Percentiles rank a stretch among this genome's conserved stretches.
phyloP scores from a whole-genome alignment of 2,888 invertebrate genomes.

The Dioctria linearis region DNA sequence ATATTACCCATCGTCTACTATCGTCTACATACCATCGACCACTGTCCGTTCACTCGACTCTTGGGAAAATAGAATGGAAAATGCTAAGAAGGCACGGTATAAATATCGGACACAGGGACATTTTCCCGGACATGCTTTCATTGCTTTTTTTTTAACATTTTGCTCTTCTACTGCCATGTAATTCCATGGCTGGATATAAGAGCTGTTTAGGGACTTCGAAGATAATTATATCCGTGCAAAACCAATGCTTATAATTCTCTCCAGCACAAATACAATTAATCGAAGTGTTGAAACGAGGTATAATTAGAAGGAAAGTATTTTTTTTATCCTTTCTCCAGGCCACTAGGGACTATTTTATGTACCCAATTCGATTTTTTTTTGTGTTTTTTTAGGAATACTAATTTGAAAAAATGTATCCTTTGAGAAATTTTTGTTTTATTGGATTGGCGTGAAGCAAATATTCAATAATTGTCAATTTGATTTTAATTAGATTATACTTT shows the following conservation, averaged over 20 bases:
- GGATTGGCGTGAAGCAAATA: neutral
- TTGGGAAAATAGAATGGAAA: slow-evolving; percentile 26
- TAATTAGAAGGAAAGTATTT: slow-evolving; percentile 28
- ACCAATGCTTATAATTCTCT: slow-evolving; percentile 22
- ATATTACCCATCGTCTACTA: neutral
- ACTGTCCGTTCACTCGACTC: neutral
- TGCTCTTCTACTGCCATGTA: neutral
- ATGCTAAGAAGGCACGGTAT: slow-evolving; percentile 8
- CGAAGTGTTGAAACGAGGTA: slow-evolving; percentile 21
- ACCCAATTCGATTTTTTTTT: too few species aligned
- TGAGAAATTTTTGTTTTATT: slow-evolving; percentile 14
- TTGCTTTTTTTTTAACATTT: slow-evolving; percentile 32
- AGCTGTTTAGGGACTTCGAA: slow-evolving; percentile 32
- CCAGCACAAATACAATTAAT: slow-evolving; percentile 30
- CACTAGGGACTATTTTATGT: too few species aligned
- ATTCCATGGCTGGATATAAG: slow-evolving; percentile 32
- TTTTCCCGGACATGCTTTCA: slow-evolving; percentile 12
- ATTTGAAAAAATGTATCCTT: slow-evolving; percentile 17
- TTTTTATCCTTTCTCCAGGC: slow-evolving; percentile 1
- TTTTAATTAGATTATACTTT: too few species aligned
- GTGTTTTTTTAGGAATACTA: too few species aligned
- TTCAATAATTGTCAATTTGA: too few species aligned
- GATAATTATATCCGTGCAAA: slow-evolving; percentile 30
- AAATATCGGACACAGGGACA: slow-evolving; percentile 6
- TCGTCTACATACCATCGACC: neutral